Conservation (phyloP, 2,113 vertebrate species). For the Centropus bengalensis region DNA sequence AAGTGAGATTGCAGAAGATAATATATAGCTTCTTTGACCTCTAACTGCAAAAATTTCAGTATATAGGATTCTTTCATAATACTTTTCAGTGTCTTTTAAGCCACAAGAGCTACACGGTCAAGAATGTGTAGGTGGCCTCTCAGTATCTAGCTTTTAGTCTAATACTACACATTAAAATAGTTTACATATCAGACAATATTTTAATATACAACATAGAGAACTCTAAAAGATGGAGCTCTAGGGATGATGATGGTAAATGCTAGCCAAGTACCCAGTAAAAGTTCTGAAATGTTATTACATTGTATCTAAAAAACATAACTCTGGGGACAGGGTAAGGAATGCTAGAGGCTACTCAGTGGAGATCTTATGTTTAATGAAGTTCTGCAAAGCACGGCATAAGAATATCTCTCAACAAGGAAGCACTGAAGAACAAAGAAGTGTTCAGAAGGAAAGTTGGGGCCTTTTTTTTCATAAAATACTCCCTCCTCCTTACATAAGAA, state of each 20-base stretch:
- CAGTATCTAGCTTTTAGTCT: neutral
- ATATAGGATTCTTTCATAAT: neutral
- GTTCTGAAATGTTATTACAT: neutral
- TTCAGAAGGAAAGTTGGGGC: neutral
- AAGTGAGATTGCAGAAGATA: neutral
- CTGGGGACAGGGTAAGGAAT: neutral
- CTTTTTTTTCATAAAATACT: neutral
- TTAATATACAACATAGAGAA: neutral
- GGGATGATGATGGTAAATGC: neutral
- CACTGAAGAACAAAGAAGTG: neutral
- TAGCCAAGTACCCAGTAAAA: neutral
- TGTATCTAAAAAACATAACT: neutral
- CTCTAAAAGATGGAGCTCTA: neutral
- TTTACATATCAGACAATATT: neutral
- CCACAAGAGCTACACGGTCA: neutral
- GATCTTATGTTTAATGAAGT: neutral
- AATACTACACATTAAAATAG: neutral
- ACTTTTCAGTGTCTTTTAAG: neutral
- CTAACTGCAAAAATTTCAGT: neutral
- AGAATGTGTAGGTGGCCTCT: neutral
- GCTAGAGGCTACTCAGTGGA: neutral
- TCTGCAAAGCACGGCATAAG: neutral
- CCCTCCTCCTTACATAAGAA: accelerated
- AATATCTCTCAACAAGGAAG: neutral
- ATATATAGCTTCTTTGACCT: neutral